Base-by-base conservation (phyloP, 2,888 invertebrate species). In the Cactoblastis cactorum region DNA sequence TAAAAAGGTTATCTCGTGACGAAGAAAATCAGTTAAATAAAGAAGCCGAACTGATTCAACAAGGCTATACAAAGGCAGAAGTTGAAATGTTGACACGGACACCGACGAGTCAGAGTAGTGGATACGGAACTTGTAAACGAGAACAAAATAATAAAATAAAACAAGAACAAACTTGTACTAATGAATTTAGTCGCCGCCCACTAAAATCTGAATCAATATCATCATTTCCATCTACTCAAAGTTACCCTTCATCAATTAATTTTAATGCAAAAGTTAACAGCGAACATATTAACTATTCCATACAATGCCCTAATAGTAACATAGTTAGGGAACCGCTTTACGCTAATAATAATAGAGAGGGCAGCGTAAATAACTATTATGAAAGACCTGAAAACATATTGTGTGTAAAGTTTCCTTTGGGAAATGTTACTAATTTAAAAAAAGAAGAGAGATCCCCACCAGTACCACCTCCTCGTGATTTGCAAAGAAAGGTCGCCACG, bases 391-490 rank as follows among this genome's bases (percentile, higher is more conserved):
- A 89, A 28, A 84, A 75, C 52, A 78, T 91, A 0, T 80, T 91
- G 73, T 85, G 85, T 52, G 83, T 91, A 15, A 91, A 91, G 65
- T 91, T 91, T 74, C 90, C 90, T 12, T 63, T 91, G 37, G 90
- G 90, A 50, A 90, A 87, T 63, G 81, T 87, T 4, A 79, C 80
- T 35, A 82, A 82, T 57, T 74, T 79, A 33, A 83, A 80, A 59
- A 80, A 79, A 61, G 88, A 90, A 39, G 84, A 85, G 47, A 90
- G 87, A 43, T 67, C 92, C 33, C 95, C 95, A 3, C 95, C 96
- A 0, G 93, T 94, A 2, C 95, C 95, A 22, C 95, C 96, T 0
- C 95, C 95, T n/a, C 87, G 94, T 62, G 95, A 94, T 77, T 95
- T 94, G 58, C 90, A 92, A 64, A 90, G 93, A 53, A 90, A 92